Evolutionary conservation across 1,140 invertebrate species (phyloP).

Genomic region (Condylostylus longicornis): DNA sequence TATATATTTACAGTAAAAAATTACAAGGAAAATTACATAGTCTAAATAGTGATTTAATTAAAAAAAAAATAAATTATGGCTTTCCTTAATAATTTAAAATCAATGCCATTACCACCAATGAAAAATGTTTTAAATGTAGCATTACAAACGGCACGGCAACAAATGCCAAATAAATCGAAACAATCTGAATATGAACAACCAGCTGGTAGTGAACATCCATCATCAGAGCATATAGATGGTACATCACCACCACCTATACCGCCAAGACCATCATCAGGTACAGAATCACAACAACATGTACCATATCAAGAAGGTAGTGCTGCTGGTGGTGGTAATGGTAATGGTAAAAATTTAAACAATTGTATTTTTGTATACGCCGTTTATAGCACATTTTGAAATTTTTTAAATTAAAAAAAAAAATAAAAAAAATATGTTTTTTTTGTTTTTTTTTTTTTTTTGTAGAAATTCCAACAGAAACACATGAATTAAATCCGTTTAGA

Average conservation of each 20-base stretch:
- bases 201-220: slow-evolving; percentile 31
- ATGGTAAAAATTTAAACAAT: slow-evolving; percentile 21
- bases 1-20: too few species aligned
- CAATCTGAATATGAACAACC: slow-evolving; percentile 25
- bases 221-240: slow-evolving; percentile 14
- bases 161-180: slow-evolving; percentile 50
- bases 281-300: slow-evolving; percentile 36
- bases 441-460: slow-evolving; percentile 1
- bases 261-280: slow-evolving; percentile 18
- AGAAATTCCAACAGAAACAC: slow-evolving; percentile 7
- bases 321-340: slow-evolving; percentile 42
- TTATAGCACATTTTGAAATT: background rate
- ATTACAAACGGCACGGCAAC: slow-evolving; percentile 60
- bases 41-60: too few species aligned
- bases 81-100: slow-evolving; percentile 30
- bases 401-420: slow-evolving; percentile 20
- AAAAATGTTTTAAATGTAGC: slow-evolving; percentile 61
- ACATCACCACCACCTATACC: slow-evolving; percentile 35
- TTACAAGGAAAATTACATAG: too few species aligned
- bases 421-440: slow-evolving; percentile 1
- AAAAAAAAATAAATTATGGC: too few species aligned
- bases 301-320: slow-evolving; percentile 28
- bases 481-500: slow-evolving; percentile 26
- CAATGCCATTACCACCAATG: slow-evolving; percentile 44
- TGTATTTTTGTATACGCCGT: background rate